Base-by-base conservation (phyloP, 2,888 invertebrate species). In the Nomada ferruginata region DNA sequence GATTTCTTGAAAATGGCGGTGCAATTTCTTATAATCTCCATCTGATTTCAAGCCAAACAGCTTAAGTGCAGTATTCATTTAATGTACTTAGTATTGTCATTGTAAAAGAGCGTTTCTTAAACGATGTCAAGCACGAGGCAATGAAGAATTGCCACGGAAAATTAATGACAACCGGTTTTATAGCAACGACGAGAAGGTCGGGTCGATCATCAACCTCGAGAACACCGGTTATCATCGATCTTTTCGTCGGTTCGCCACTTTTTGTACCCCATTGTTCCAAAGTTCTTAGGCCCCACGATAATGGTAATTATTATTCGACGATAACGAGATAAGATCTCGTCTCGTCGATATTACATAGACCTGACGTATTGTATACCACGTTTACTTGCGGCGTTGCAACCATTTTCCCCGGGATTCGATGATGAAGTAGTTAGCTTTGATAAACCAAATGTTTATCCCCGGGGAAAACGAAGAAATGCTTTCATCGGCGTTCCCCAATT, bases 141-240 rank as follows among this genome's bases (percentile, higher is more conserved):
- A 72, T 55, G 11, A 53, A 23, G 55, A n/a, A 64, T 53, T 72
- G 15, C 44, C 42, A 55, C n/a, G 29, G 53, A 61, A 64, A 63
- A 63, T 42, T 72, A 64, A 72, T 69, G 69, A 69, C 53, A 69
- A 76, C 76, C 76, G 69, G 76, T 76, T 76, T 69, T 4, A 36
- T 36, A 52, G 18, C 57, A 47, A 44, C 23, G 23, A 55, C 29
- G 15, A 20, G 53, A 36, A 55, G 44, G 47, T 47, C 44, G 13
- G 13, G 15, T 75, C 52, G 61, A 63, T 63, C 47, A 20, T 44
- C 60, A 47, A 60, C 23, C 26, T 9, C 23, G 42, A 1, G 3
- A 23, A 44, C 3, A 26, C 9, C n/a, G 15, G 1, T 44, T 23
- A 11, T 53, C 36, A 20, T 55, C 36, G 18, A 53, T 20, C n/a